These are phyloP conservation scores for Neogobius melanostomus DNA, from an alignment of 2,113 vertebrate genomes.

Conservation along the genomic window DNA sequence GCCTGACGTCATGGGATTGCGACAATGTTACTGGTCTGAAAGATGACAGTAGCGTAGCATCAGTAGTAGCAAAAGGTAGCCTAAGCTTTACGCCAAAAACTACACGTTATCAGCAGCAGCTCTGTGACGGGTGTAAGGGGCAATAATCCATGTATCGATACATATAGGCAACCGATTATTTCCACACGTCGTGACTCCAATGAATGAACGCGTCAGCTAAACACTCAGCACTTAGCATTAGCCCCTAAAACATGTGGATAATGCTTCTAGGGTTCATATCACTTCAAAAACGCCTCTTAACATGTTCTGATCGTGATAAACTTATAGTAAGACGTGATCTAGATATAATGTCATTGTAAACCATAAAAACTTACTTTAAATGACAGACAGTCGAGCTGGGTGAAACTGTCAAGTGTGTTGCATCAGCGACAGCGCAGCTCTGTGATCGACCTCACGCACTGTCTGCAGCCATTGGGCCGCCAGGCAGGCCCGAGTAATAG, in stretches of 20 bases:
- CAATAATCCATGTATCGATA: no score
- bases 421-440: slow-evolving; percentile 68
- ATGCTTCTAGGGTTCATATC: neutral
- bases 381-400: neutral
- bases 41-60: no score
- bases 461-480: neutral
- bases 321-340: fast-evolving
- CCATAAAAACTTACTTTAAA: neutral
- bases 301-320: fast-evolving
- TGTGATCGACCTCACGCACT: slow-evolving; percentile 17
- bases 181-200: neutral
- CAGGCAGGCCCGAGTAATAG: slow-evolving; percentile 46
- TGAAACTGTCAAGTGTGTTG: slow-evolving; percentile 60
- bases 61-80: no score
- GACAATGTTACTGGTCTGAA: no score
- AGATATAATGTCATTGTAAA: fast-evolving
- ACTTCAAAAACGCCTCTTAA: neutral
- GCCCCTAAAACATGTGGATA: slow-evolving; percentile 49
- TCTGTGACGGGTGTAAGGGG: no score
- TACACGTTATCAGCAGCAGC: no score
- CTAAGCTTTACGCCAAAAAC: no score
- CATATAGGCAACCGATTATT: neutral
- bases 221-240: slow-evolving; percentile 23
- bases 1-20: no score
- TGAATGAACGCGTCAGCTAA: slow-evolving; percentile 15